Base-by-base conservation (phyloP, 1,140 invertebrate genomes). In the Armadillidium nasatum region DNA sequence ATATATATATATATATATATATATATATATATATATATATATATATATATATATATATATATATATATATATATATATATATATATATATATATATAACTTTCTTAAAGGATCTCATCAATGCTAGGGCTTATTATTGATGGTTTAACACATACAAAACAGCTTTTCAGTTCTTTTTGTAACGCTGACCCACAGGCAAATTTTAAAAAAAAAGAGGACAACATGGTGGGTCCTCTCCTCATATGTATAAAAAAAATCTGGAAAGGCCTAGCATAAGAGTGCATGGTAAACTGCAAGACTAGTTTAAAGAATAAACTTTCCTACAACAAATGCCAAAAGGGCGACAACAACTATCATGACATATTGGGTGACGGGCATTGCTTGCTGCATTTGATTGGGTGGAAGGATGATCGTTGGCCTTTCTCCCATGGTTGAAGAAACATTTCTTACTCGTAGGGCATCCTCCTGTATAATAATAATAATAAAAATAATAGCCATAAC, bases 281-380 rank as follows among this genome's bases (percentile, higher is more conserved):
- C 33, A 60, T 60, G 2, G 19, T 13, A 19, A 7, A 13, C 19
- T 19, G 19, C 50, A 60, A 60, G 33, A 33, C 33, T 33, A 33
- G 33, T 33, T 60, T 60, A 60, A 60, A 60, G 50, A 19, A 60
- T 60, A 60, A 60, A 60, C 50, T 60, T 60, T 19, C 50, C 50
- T 60, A 60, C 50, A 7, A 60, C 19, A 60, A 15, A 60, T 2
- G 2, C 50, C 50, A 60, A 60, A 60, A 60, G 2, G 3, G 50
- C 50, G 50, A 60, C 7, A 13, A 60, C 50, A 7, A 60, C 4
- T 13, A 60, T 19, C 50, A 60, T 60, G 50, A 60, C 19, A 7
- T 60, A 60, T 60, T 19, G 50, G 19, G 50, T 60, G 2, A 60
- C 50, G 7, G 50, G 50, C 2, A 7, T 60, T 60, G 3, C 50